Percentiles rank a stretch among this genome's conserved stretches.
Evolutionary conservation across 2,113 vertebrate species (phyloP).

Genomic region (Cygnus atratus): DNA sequence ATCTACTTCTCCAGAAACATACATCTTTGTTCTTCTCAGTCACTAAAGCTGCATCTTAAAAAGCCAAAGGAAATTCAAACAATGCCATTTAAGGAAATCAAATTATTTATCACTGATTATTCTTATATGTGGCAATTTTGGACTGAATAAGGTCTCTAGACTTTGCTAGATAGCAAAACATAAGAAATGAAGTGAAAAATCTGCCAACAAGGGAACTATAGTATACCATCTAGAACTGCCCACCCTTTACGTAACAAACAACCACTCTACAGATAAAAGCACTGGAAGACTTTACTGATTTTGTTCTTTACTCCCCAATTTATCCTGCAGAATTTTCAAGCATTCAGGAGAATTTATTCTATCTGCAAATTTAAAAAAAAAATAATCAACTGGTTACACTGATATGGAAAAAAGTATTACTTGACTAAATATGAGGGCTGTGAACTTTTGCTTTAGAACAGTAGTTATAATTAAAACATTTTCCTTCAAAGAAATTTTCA

Average conservation of each 20-base stretch:
- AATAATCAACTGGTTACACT: not conserved
- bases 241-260: not conserved
- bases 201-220: not conserved
- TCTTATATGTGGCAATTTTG: not conserved
- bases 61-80: not conserved
- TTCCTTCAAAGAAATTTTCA: not conserved
- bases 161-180: not conserved
- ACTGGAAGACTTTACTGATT: not conserved
- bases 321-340: not conserved
- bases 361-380: not conserved
- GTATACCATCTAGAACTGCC: not conserved
- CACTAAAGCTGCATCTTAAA: not conserved
- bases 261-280: not conserved
- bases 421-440: not conserved
- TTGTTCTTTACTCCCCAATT: not conserved
- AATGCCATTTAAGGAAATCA: not conserved
- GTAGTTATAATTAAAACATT: not conserved
- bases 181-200: not conserved
- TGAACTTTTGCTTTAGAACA: not conserved
- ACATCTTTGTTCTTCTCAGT: not conserved
- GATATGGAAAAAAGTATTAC: not conserved
- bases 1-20: not conserved
- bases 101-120: not conserved
- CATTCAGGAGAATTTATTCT: not conserved
- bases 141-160: rapidly evolving